Evolutionary conservation across 2,888 invertebrate species (phyloP), one percentile per base, ranked within the genome.

Genomic region (Tetropium fuscum): DNA sequence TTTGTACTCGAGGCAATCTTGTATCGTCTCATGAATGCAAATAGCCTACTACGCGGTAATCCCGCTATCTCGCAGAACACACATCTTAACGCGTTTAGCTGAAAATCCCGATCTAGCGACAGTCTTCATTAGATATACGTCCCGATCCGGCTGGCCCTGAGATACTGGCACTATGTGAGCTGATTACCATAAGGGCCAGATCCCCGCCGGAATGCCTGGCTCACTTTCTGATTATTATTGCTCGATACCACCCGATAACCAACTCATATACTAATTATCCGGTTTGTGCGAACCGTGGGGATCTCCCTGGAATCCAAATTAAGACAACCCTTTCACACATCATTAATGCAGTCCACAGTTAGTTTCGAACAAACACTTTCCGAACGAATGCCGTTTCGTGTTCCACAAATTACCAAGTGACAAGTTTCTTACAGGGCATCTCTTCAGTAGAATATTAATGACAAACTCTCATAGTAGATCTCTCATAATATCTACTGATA

Each of bases 1-100:
- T 77, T 76, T 75, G 75, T 77, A 74, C 73, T 69, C 69, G 73
- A 67, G 69, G 74, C 72, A 74, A 77, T 78, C 74, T 75, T 78
- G 77, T 78, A 77, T 77, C 78, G 78, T 69, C 74, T 78, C 78
- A 80, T 80, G 80, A 80, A 80, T 80, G 80, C 78, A 80, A 80
- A 80, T 79, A 74, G 77, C 70, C 75, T 62, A 57, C 64, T 66
- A 64, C 66, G 62, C 62, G 58, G 63, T 70, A 69, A 69, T 70
- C 70, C 62, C 65, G 63, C 67, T 67, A 68, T 69, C 67, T 64
- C 53, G 49, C 59, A 59, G 69, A 74, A 74, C 77, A 78, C 76
- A 76, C 73, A 74, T 74, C 74, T 72, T 72, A 73, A 71, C 74
- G 66, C 71, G 70, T 70, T 74, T 72, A 71, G 70, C 64, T 41